A percentile compares a stretch with the other conserved stretches of the same genome.
phyloP scores from a whole-genome alignment of 1,140 invertebrate species.

The Diplogasteroides magnus region DNA sequence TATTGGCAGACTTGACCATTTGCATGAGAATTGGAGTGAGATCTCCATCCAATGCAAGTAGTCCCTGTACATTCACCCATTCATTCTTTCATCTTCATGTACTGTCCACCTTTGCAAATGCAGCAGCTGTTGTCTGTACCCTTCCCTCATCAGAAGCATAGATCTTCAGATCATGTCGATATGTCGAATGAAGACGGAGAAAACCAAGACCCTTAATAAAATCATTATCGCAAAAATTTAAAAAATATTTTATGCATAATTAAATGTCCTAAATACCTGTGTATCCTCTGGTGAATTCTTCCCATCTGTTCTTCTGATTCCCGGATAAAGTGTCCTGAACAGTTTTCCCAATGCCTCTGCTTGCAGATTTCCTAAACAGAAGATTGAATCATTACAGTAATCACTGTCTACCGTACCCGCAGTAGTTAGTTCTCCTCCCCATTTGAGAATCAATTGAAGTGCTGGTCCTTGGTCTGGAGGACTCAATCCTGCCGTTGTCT shows the following conservation, averaged over 20 bases:
- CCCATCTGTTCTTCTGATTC: conserved; percentile 63
- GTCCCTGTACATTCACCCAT: conserved; percentile 59
- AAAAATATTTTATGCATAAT: no score
- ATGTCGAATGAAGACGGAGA: conserved; percentile 89
- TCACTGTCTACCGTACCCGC: conserved; percentile 64
- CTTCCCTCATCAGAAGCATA: conserved; percentile 98
- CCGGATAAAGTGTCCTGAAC: conserved; percentile 95
- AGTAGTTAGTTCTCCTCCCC: conserved; percentile 98
- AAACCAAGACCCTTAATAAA: conserved; percentile 71
- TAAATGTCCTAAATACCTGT: conserved; percentile 58
- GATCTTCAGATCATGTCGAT: conserved; percentile 96
- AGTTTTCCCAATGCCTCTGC: conserved; percentile 94
- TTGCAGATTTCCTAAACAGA: conserved; percentile 70
- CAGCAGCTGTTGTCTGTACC: conserved; percentile 98
- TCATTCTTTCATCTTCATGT: no score
- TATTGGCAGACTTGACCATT: conserved; percentile 99
- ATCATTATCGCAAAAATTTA: background rate
- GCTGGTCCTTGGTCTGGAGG: conserved; percentile 67
- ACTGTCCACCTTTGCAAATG: conserved; percentile 80
- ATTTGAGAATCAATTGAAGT: conserved; percentile 90
- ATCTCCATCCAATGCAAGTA: conserved; percentile 93
- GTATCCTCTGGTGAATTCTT: conserved; percentile 68
- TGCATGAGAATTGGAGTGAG: conserved; percentile 96
- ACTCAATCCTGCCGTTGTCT: conserved; percentile 7
- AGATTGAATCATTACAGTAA: no score